These are phyloP conservation scores for Pleuronectes platessa DNA, from an alignment of 2,113 vertebrate genomes.

Conservation along the genomic window DNA sequence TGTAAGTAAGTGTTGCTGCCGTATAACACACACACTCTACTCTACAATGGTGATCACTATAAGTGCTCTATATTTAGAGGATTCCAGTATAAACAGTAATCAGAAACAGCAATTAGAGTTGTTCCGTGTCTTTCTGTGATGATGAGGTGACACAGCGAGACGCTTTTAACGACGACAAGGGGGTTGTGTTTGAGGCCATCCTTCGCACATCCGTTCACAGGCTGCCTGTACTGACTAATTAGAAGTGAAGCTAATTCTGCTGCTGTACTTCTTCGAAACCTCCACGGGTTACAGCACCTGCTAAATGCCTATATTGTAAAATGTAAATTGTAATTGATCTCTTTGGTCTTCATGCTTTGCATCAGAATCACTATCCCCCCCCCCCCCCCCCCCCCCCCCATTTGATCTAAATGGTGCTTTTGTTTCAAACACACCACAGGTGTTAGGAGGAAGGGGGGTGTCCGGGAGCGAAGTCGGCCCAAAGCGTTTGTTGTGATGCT, in stretches of 20 bases:
- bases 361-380: constrained; percentile 54
- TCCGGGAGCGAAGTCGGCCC: constrained; percentile 30
- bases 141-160: neutral
- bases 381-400: neutral
- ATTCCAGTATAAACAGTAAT: neutral
- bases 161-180: neutral
- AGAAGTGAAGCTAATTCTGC: constrained; percentile 33
- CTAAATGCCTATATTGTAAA: constrained; percentile 55
- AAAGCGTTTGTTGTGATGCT: constrained; percentile 20
- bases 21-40: neutral
- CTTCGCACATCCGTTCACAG: constrained; percentile 13
- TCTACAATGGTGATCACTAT: neutral
- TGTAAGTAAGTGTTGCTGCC: neutral
- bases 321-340: constrained; percentile 68
- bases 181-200: constrained; percentile 7
- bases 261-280: constrained; percentile 43
- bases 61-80: neutral
- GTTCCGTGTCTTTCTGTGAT: neutral
- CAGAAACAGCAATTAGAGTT: neutral
- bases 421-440: constrained; percentile 62
- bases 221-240: constrained; percentile 34
- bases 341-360: constrained; percentile 42
- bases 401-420: constrained; percentile 64
- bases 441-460: constrained; percentile 42
- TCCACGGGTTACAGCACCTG: constrained; percentile 30